Evolutionary conservation across 2,113 vertebrate genomes (phyloP), one percentile per base, ranked within the genome.

Genomic region (Dasyornis broadbenti): DNA sequence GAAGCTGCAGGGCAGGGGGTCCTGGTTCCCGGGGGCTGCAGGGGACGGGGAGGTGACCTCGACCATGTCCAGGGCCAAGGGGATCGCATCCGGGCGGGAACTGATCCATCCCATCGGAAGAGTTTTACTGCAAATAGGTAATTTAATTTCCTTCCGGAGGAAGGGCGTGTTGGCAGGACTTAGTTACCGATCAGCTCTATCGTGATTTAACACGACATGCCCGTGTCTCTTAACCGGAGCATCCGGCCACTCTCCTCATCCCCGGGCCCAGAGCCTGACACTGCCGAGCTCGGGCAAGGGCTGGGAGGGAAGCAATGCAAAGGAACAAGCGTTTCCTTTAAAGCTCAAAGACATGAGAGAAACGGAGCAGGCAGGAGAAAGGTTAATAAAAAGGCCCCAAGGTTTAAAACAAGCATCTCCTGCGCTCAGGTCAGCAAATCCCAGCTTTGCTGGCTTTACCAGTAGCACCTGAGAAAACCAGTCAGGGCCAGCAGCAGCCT

Each of bases 171-270:
- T 57, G 54, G 16, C 63, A 42, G 59, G 79, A 44, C 45, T 30
- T 4, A 0, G 66, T 15, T 15, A 30, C 56, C 10, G 63, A 37
- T 75, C 1, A 56, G 82, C 4, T 3, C n/a, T 52, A 1, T 22
- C 19, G 1, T 7, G 40, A 33, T 54, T 22, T 52, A 22, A 15
- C 22, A 0, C 0, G 28, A 10, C 1, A 2, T 10, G n/a, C 30
- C 82, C 2, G 1, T 12, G 54, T 18, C 60, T 16, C 1, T 15
- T 2, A 0, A 0, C 68, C 1, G 37, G 4, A 37, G 50, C 64
- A 26, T 12, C 61, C 4, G 7, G 10, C 47, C 9, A 31, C 76
- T 37, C 42, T 21, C 50, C 64, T 22, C 2, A 1, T 0, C 2
- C 8, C 19, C 5, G 1, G 77, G 76, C 87, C 92, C 6, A 2